A percentile compares a stretch with the other conserved stretches of the same genome.
phyloP scores from a whole-genome alignment of 2,888 invertebrate genomes.

The Halocaridina rubra region DNA sequence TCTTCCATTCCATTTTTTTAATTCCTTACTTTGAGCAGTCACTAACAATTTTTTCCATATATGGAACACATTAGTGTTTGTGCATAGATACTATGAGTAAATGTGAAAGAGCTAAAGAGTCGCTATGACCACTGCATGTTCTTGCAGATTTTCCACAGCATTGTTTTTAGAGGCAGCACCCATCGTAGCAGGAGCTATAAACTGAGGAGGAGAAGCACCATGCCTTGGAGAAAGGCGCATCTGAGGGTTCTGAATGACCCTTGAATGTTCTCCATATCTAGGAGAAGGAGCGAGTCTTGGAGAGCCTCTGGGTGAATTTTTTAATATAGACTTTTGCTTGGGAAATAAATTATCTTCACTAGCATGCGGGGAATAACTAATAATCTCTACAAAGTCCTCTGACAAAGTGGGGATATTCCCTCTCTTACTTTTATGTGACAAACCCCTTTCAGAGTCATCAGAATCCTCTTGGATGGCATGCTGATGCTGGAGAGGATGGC shows the following conservation, averaged over 20 bases:
- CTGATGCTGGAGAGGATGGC: constrained; percentile 1
- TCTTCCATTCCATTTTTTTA: too few relatives aligned
- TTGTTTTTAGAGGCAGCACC: constrained; percentile 14
- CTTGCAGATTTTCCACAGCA: not conserved
- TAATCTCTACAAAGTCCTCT: not conserved
- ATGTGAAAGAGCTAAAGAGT: constrained; percentile 10
- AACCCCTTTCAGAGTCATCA: not conserved
- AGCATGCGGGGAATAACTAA: not conserved
- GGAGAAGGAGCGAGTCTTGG: not conserved
- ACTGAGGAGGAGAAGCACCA: constrained; percentile 22
- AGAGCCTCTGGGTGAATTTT: not conserved
- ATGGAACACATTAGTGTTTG: too few relatives aligned
- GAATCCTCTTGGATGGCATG: not conserved
- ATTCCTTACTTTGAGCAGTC: too few relatives aligned
- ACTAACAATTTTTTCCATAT: too few relatives aligned
- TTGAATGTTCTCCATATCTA: not conserved
- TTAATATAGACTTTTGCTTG: not conserved
- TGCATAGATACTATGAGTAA: too few relatives aligned
- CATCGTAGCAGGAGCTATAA: not conserved
- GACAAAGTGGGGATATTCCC: not conserved
- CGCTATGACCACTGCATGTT: constrained; percentile 5
- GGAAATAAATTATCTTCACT: not conserved
- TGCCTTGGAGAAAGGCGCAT: not conserved
- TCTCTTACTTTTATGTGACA: not conserved
- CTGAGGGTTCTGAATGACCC: not conserved